Base-by-base conservation (phyloP, 2,113 vertebrate genomes). In the Myocastor coypus region DNA sequence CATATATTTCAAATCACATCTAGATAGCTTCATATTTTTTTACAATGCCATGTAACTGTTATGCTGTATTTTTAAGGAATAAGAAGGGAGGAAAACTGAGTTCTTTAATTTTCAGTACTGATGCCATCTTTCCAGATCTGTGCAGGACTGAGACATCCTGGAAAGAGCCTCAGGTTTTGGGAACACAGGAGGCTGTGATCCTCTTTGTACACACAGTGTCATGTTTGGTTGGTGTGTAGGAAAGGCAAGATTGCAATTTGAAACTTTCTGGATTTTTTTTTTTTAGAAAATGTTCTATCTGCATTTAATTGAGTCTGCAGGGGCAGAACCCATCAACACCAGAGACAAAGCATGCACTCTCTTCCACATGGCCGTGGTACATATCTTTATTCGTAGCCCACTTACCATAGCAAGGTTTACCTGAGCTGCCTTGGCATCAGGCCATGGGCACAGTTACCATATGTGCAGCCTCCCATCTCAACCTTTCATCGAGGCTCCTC, bases 181-280 rank as follows among this genome's bases (percentile, higher is more conserved):
- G 68, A 1, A 0, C n/a, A 12, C 46, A 12, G 52, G 68, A 42
- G 22, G n/a, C 55, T 20, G 16, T 8, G 1, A 20, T 40, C 37
- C 32, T 42, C 16, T 52, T 40, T 20, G 4, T 52, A 6, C 1
- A 20, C 9, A 46, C 61, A 68, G 34, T 5, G 13, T 1, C 32
- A 5, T 11, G 7, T 6, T 30, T 2, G 4, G 5, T 30, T 19
- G 14, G 55, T 22, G 28, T 20, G 28, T 14, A 4, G 4, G 1
- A 78, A 89, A n/a, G 61, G 37, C 55, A 64, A 34, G 37, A 10
- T 24, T 37, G 13, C 3, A 32, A 28, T 63, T 26, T 24, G 40
- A 57, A 93, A 75, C 34, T 66, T 55, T 52, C 34, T 42, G 20
- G 20, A n/a, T 40, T 82, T 61, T 22, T 28, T 28, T 17, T 82